phyloP scores from a whole-genome alignment of 2,888 invertebrate genomes.

The Elaeidobius kamerunicus region DNA sequence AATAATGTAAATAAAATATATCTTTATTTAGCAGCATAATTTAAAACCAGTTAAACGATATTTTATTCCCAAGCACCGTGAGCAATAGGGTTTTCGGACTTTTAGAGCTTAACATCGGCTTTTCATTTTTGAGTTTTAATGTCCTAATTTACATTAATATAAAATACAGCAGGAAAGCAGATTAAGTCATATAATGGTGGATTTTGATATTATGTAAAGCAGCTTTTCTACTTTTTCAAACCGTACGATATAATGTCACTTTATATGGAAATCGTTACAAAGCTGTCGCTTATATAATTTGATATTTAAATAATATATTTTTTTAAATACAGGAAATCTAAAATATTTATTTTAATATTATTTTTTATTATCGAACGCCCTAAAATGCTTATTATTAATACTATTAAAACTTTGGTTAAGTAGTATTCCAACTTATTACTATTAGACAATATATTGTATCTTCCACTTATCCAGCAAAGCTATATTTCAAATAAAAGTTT shows the following conservation, averaged over 20 bases:
- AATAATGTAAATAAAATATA: too few species aligned
- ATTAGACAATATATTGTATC: too few species aligned
- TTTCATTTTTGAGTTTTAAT: constrained; percentile 24
- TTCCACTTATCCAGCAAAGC: too few species aligned
- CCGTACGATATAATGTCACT: constrained; percentile 5
- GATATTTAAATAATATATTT: constrained; percentile 65
- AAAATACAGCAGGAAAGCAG: constrained; percentile 13
- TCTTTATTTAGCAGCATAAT: constrained; percentile 1
- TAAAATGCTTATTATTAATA: too few species aligned
- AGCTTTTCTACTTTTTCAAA: constrained; percentile 5
- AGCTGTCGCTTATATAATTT: constrained; percentile 10
- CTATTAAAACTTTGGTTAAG: too few species aligned
- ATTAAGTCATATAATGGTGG: constrained; percentile 20
- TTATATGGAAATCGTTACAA: constrained; percentile 7
- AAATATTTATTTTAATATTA: constrained; percentile 8
- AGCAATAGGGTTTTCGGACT: constrained; percentile 18
- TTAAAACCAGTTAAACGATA: constrained; percentile 14
- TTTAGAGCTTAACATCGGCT: constrained; percentile 17
- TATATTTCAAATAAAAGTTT: too few species aligned
- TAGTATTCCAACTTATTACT: too few species aligned
- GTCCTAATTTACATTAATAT: constrained; percentile 26
- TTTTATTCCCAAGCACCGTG: constrained; percentile 8
- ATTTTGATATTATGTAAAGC: constrained; percentile 23
- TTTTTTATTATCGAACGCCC: too few species aligned
- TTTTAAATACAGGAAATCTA: constrained; percentile 79